Percentiles rank a stretch among this genome's conserved stretches.
phyloP scores from a whole-genome alignment of 2,113 vertebrate genomes.

The Holacanthus passer region DNA sequence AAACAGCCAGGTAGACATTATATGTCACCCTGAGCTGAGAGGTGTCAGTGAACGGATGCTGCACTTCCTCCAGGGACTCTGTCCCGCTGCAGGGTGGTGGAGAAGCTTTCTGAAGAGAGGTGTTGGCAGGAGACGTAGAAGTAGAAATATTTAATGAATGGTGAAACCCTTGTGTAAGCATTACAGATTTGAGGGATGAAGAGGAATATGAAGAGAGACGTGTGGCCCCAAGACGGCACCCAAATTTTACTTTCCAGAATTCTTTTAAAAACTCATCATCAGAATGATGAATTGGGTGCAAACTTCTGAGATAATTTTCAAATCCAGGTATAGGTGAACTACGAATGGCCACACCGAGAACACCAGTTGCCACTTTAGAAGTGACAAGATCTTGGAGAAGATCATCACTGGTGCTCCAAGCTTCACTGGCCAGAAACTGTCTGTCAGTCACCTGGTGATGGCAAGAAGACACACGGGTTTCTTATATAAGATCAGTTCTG shows the following conservation, averaged over 20 bases:
- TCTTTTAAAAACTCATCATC: constrained; percentile 68
- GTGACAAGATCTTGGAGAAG: constrained; percentile 67
- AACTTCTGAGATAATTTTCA: constrained; percentile 66
- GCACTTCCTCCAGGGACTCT: constrained; percentile 75
- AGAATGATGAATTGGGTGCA: constrained; percentile 72
- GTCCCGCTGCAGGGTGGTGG: constrained; percentile 79
- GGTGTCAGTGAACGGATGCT: constrained; percentile 79
- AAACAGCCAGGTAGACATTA: constrained; percentile 85
- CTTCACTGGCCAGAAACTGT: constrained; percentile 84
- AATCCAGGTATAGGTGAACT: constrained; percentile 80
- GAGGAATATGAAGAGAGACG: not conserved
- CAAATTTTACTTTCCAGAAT: constrained; percentile 80
- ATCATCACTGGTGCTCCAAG: constrained; percentile 81
- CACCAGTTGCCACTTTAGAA: constrained; percentile 75
- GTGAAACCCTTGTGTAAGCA: not conserved
- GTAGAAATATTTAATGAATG: not conserved
- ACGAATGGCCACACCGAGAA: constrained; percentile 83
- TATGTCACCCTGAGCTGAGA: constrained; percentile 81
- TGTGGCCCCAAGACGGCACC: constrained; percentile 51
- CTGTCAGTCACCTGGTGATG: constrained; percentile 76
- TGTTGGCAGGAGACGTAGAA: constrained; percentile 12
- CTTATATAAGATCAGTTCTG: no score
- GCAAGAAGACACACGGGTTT: not conserved
- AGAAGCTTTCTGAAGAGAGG: not conserved
- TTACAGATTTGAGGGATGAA: not conserved